A percentile compares a stretch with the other conserved stretches of the same genome.
Conservation (phyloP, 2,797 vertebrate species). For the Acropternis orthonyx region DNA sequence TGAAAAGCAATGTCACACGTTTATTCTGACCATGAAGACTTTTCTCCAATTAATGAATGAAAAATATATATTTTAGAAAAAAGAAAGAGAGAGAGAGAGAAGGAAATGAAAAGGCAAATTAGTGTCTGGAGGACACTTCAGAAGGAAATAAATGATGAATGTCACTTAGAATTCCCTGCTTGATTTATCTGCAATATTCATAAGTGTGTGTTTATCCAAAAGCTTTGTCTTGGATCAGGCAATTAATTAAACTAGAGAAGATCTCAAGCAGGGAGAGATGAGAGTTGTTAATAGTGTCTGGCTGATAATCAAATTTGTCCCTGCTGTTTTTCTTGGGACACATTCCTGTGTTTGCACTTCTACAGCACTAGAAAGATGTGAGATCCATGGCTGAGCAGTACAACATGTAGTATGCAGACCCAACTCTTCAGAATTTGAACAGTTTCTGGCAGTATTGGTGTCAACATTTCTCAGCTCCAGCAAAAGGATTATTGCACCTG, state of each 20-base stretch:
- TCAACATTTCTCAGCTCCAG: neutral
- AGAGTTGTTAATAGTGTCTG: neutral
- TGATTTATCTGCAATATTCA: conserved; percentile 5
- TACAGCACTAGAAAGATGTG: neutral
- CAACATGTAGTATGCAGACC: neutral
- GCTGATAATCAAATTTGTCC: neutral
- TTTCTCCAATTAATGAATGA: neutral
- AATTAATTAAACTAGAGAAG: conserved; percentile 47
- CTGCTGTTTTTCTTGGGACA: neutral
- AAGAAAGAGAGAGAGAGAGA: neutral
- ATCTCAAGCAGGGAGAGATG: conserved; percentile 6
- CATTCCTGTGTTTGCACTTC: neutral
- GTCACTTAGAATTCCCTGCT: neutral
- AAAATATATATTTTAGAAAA: neutral
- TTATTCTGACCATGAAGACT: neutral
- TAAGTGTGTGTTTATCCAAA: conserved; percentile 33
- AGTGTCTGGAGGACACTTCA: conserved; percentile 1
- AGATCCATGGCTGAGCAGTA: neutral
- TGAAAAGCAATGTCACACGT: neutral
- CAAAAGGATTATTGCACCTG: neutral
- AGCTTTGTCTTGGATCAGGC: conserved; percentile 35
- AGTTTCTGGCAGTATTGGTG: neutral
- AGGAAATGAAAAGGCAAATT: conserved; percentile 10
- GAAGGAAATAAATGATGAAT: neutral
- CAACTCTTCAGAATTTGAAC: neutral